phyloP scores from a whole-genome alignment of 1,140 invertebrate species.

The Drosophila takahashii region DNA sequence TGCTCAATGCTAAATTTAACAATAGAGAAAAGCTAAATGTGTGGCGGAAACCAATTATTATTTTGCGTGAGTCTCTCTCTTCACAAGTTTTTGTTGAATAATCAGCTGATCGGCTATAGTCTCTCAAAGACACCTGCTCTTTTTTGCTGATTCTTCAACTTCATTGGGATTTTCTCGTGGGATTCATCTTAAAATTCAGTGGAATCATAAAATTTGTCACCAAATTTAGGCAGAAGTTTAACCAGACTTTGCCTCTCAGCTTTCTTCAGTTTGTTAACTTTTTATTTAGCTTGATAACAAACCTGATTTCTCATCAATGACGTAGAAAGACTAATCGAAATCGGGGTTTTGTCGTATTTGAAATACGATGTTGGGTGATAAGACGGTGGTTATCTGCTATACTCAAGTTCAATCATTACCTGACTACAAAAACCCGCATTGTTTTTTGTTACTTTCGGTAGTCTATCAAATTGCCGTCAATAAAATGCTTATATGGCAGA shows the following conservation, averaged over 20 bases:
- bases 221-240: constrained; percentile 48
- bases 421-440: background rate
- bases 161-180: constrained; percentile 37
- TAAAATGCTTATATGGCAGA: constrained; percentile 5
- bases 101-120: constrained; percentile 11
- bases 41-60: constrained; percentile 13
- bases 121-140: constrained; percentile 28
- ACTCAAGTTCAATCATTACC: constrained; percentile 8
- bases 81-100: constrained; percentile 19
- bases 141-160: background rate
- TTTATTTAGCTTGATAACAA: constrained; percentile 48
- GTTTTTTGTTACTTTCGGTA: constrained; percentile 18
- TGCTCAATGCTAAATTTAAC: constrained; percentile 47
- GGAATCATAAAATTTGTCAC: constrained; percentile 66
- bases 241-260: constrained; percentile 17
- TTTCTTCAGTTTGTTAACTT: constrained; percentile 22
- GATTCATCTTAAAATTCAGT: constrained; percentile 65
- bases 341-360: constrained; percentile 8
- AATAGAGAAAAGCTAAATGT: constrained; percentile 17
- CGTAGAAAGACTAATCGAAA: constrained; percentile 15
- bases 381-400: constrained; percentile 1
- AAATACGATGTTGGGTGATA: constrained; percentile 7
- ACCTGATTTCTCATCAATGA: constrained; percentile 36
- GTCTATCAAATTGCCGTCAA: constrained; percentile 28
- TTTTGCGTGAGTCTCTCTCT: constrained; percentile 14